Evolutionary conservation across 2,888 invertebrate species (phyloP).

Genomic region (Eupsilia transversa): DNA sequence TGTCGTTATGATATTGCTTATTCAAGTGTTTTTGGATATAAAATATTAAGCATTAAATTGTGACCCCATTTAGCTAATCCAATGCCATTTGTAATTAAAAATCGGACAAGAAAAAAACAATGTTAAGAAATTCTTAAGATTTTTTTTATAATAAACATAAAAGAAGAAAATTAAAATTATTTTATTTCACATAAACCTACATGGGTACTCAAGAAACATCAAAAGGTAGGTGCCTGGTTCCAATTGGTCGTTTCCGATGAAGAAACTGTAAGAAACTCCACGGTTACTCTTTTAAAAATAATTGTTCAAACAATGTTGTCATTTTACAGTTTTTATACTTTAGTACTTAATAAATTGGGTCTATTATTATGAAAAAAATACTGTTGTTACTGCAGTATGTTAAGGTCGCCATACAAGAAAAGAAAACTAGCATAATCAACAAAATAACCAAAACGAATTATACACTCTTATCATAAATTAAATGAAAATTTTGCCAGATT

Average conservation of each 20-base stretch:
- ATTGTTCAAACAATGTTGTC: not conserved
- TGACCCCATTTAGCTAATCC: not conserved
- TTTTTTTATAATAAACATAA: too few relatives aligned
- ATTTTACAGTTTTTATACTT: too few relatives aligned
- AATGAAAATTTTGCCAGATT: too few relatives aligned
- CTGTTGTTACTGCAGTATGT: not conserved
- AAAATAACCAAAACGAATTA: not conserved
- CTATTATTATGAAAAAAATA: not conserved
- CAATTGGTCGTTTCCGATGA: not conserved
- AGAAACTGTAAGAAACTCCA: not conserved
- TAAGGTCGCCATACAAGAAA: too few relatives aligned
- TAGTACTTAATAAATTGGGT: not conserved
- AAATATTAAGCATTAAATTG: constrained; percentile 1
- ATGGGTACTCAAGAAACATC: not conserved
- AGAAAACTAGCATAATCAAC: too few relatives aligned
- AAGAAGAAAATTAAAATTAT: not conserved
- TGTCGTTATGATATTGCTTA: constrained; percentile 42
- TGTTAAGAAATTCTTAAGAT: too few relatives aligned
- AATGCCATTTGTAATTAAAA: not conserved
- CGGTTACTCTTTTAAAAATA: not conserved
- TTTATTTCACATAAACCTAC: not conserved
- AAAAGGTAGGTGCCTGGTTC: too few relatives aligned
- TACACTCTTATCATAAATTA: not conserved
- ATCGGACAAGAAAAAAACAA: not conserved
- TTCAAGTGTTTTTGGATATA: constrained; percentile 5